Base-by-base conservation (phyloP, 2,797 vertebrate genomes). In the Coregonus suidteri region DNA sequence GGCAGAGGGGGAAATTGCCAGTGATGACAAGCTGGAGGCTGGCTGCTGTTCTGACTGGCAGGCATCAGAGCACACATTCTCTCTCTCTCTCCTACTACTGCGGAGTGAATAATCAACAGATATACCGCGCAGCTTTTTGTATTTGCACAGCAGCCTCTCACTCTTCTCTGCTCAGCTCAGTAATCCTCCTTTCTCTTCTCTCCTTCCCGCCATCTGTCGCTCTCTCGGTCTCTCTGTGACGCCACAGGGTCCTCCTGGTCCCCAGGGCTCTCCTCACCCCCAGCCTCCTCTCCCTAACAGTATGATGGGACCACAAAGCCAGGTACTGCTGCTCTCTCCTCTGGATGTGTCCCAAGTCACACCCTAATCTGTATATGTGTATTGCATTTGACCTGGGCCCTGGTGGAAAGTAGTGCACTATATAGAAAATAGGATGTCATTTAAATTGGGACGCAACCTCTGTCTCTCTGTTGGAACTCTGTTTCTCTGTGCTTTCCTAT, bases 301-400 rank as follows among this genome's bases (percentile, higher is more conserved):
- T 96, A 98, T 99, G 97, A 99, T 99, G 97, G 97, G 97, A 96
- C 97, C 97, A 91, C 97, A 99, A 94, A 97, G 96, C 96, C 98
- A 99, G 98, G 98, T 99, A 98, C 96, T 87, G 41, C 78, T 85
- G 83, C 90, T 86, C 86, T 86, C 86, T 88, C 88, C 80, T 20
- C 18, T 59, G 5, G 56, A 20, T 59, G 3, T 20, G 56, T 59
- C n/a, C 56, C 56, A 59, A 59, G 20, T 59, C 15, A 78, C 5
- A 35, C 14, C 20, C 51, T 15, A 37, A 62, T 54, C 54, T 73
- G 66, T 56, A 56, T 56, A 56, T 20, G 9, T 59, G 56, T 6
- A 7, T n/a, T 59, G 3, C 6, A n/a, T 6, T 59, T 59, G 41
- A 47, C 41, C 41, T 47, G 2, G 31, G 41, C 7, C 41, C 41